Conservation (phyloP, 2,113 vertebrate species). For the Pseudorasbora parva region DNA sequence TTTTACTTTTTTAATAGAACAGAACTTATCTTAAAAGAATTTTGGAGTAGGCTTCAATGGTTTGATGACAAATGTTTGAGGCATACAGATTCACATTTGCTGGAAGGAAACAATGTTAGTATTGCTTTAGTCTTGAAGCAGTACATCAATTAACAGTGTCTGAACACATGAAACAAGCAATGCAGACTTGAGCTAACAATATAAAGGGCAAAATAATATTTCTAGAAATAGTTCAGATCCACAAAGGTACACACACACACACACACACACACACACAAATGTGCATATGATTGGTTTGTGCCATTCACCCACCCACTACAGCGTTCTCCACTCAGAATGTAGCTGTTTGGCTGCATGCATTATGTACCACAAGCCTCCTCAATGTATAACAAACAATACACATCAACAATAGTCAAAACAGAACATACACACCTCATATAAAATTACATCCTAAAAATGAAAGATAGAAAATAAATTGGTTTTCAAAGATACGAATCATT, state of each 20-base stretch:
- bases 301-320: neutral
- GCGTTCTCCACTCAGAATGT: neutral
- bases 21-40: neutral
- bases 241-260: neutral
- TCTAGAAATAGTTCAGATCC: neutral
- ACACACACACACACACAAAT: neutral
- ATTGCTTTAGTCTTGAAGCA: constrained; percentile 36
- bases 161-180: constrained; percentile 22
- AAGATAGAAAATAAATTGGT: constrained; percentile 60
- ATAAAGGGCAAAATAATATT: neutral
- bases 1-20: constrained; percentile 5
- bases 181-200: neutral
- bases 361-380: neutral
- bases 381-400: neutral
- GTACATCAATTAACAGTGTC: neutral
- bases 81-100: constrained; percentile 1
- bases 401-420: constrained; percentile 19
- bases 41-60: neutral
- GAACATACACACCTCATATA: constrained; percentile 32
- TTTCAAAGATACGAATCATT: constrained; percentile 58
- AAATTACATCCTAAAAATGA: constrained; percentile 35
- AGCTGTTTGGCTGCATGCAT: neutral
- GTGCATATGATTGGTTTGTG: constrained; percentile 20
- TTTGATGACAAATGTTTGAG: neutral
- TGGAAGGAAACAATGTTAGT: constrained; percentile 7